Base-by-base conservation (phyloP, 1,140 invertebrate species). In the Spodoptera frugiperda region DNA sequence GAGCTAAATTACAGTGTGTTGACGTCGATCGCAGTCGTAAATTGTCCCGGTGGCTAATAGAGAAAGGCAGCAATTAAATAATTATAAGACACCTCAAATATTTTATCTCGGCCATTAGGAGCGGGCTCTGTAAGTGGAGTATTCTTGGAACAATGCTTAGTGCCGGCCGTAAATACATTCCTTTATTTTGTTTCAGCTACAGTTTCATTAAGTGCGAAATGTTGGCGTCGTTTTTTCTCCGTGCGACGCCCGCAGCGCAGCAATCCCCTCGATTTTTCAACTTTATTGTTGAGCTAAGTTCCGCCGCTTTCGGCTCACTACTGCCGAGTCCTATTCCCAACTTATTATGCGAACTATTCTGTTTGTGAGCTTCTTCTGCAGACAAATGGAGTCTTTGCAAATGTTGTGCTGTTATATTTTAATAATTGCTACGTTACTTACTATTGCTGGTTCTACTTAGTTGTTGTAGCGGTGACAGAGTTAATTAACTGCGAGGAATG, bases 171-270 rank as follows among this genome's bases (percentile, higher is more conserved):
- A 89, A 93, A 91, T 87, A 82, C 83, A 83, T 85, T 91, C 87
- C 85, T 89, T 90, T 90, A 91, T 91, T 91, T 89, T 87, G 84
- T 89, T 92, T 87, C 83, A 82, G 89, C 86, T 84, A 92, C 90
- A 89, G 89, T 91, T 93, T 92, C 91, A 93, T 92, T 93, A 92
- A 91, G 90, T 92, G 91, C 90, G 87, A 91, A 87, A 89, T 91
- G 90, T 89, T 80, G 77, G 85, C 85, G 87, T 90, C 86, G 89
- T 92, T 91, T 91, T 91, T 93, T 88, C 82, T 84, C 82, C 83
- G 82, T 82, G 86, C 88, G 87, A 87, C 89, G 89, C 87, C 87
- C 86, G 85, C 84, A 87, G 85, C 86, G 82, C 79, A 79, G 84
- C 84, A 89, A 89, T 88, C 88, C 87, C 83, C 82, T 77, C 89